These are phyloP conservation scores for Phylloscopus collybita DNA, from an alignment of 2,797 vertebrate species.

Conservation along the genomic window DNA sequence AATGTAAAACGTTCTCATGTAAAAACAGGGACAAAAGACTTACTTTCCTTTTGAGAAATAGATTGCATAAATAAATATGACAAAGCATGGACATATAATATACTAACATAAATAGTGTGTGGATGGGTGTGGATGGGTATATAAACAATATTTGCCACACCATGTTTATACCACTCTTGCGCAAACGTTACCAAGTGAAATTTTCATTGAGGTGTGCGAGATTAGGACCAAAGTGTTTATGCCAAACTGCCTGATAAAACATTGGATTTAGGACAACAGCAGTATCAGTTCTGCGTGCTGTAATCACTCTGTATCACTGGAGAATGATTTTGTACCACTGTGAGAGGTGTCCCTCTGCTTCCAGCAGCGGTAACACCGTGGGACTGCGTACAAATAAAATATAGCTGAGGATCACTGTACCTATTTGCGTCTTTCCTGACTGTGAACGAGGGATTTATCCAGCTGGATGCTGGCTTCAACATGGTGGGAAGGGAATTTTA, in stretches of 20 bases:
- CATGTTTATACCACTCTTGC: background rate
- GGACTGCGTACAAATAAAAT: background rate
- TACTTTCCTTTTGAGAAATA: background rate
- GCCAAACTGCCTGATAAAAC: background rate
- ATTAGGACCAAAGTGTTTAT: slow-evolving; percentile 7
- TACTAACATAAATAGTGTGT: background rate
- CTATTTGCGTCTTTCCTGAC: rapidly evolving
- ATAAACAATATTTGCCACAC: background rate
- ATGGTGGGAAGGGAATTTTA: background rate
- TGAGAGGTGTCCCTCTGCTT: background rate
- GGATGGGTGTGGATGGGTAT: background rate
- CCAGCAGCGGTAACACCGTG: rapidly evolving
- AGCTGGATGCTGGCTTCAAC: background rate
- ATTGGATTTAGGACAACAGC: background rate
- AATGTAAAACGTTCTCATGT: background rate
- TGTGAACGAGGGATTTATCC: background rate
- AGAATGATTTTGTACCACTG: background rate
- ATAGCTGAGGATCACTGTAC: background rate
- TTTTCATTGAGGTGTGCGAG: background rate
- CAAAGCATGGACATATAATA: background rate
- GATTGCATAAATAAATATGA: background rate
- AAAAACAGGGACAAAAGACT: background rate
- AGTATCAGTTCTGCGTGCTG: background rate
- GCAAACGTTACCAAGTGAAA: slow-evolving; percentile 23
- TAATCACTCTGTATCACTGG: background rate